A percentile compares a stretch with the other conserved stretches of the same genome.
phyloP scores from a whole-genome alignment of 2,888 invertebrate genomes.

The Limnephilus marmoratus region DNA sequence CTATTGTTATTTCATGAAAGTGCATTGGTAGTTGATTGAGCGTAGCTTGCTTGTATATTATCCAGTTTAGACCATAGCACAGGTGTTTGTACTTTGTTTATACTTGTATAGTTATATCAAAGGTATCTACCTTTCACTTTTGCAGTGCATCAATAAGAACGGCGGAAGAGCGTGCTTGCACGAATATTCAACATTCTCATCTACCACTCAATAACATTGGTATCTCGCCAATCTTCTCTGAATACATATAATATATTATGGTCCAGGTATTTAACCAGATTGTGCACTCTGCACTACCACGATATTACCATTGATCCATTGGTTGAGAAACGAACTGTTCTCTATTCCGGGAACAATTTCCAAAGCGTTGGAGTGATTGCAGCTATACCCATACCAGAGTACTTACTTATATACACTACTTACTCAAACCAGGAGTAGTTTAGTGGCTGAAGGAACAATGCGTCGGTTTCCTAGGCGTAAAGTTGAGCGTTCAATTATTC shows the following conservation, averaged over 20 bases:
- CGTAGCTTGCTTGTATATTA: background rate
- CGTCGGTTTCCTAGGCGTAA: too few species aligned
- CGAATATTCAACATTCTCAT: background rate
- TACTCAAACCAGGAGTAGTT: too few species aligned
- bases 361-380: too few species aligned
- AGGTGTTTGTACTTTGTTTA: background rate
- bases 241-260: background rate
- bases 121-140: background rate
- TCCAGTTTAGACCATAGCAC: background rate
- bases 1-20: too few species aligned
- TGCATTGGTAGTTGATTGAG: too few species aligned
- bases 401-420: too few species aligned
- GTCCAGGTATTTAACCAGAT: background rate
- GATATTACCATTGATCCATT: too few species aligned
- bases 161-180: background rate
- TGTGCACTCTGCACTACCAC: background rate
- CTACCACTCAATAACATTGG: background rate
- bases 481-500: too few species aligned
- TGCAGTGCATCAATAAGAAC: background rate
- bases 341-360: too few species aligned
- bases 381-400: too few species aligned
- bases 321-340: too few species aligned
- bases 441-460: too few species aligned
- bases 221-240: background rate
- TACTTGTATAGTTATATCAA: background rate